Conservation (phyloP, 37 sponge, comb jelly and placozoan species). For the Eunapius fragilis region DNA sequence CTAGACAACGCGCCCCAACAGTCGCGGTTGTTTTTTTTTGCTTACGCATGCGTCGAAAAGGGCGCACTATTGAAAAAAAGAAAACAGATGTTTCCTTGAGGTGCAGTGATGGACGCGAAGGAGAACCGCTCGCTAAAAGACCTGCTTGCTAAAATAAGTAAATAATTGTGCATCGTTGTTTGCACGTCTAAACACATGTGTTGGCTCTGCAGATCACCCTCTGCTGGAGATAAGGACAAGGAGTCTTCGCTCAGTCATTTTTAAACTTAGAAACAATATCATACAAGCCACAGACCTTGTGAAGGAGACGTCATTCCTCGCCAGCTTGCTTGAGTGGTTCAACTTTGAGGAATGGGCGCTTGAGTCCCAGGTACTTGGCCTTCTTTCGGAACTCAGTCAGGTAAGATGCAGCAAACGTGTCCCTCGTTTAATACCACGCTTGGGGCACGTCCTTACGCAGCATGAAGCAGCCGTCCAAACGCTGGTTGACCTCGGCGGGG, state of each 20-base stretch:
- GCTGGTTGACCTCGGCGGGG: conserved; percentile 65
- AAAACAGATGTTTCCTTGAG: not conserved
- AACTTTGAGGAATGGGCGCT: conserved; percentile 60
- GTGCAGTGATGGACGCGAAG: not conserved
- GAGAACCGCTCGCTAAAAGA: not conserved
- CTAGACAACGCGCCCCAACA: not conserved
- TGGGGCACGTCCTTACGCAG: conserved; percentile 16
- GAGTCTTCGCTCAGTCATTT: conserved; percentile 48
- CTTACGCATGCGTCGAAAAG: not conserved
- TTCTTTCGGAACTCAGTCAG: conserved; percentile 43
- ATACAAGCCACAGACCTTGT: conserved; percentile 36
- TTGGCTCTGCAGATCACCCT: conserved; percentile 53
- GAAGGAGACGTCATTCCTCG: conserved; percentile 56
- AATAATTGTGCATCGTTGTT: not conserved
- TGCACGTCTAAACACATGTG: not conserved
- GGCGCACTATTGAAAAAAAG: not conserved
- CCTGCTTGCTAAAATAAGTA: conserved; percentile 22
- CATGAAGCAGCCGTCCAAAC: conserved; percentile 53
- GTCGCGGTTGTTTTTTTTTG: not conserved
- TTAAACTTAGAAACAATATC: conserved; percentile 59
- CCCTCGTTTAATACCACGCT: too few relatives aligned
- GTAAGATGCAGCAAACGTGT: conserved; percentile 5
- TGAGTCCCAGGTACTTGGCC: conserved; percentile 50
- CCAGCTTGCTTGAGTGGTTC: conserved; percentile 78
- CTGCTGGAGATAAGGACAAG: conserved; percentile 59